phyloP scores from a whole-genome alignment of 2,113 vertebrate genomes.

The Chaetodon trifascialis region DNA sequence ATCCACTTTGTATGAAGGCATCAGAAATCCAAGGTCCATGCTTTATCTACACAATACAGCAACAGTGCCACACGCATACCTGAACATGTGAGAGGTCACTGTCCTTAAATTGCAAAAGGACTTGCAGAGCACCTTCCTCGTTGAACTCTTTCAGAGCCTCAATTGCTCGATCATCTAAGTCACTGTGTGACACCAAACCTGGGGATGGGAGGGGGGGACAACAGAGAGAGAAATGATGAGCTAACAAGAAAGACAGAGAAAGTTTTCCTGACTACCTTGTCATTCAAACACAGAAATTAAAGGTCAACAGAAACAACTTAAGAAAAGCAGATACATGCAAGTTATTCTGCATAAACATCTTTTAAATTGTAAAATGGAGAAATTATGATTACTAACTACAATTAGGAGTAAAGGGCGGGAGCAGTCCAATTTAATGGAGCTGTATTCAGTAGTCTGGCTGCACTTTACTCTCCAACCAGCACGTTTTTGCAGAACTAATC shows the following conservation, averaged over 20 bases:
- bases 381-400: neutral
- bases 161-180: slow-evolving; percentile 99
- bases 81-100: slow-evolving; percentile 99
- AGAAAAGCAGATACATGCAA: neutral
- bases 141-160: slow-evolving; percentile 99
- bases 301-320: neutral
- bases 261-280: neutral
- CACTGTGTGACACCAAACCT: slow-evolving; percentile 99
- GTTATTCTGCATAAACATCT: neutral
- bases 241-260: neutral
- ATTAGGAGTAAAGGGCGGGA: slow-evolving; percentile 2
- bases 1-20: neutral
- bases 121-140: slow-evolving; percentile 98
- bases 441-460: slow-evolving; percentile 32
- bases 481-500: slow-evolving; percentile 76
- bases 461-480: slow-evolving; percentile 50
- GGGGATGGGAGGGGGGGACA: slow-evolving; percentile 51
- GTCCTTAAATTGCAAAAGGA: slow-evolving; percentile 99
- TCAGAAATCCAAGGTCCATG: neutral
- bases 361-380: slow-evolving; percentile 9
- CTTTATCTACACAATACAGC: neutral
- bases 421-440: slow-evolving; percentile 24
- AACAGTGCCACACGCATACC: slow-evolving; percentile 75
- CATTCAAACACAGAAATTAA: neutral
- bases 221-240: slow-evolving; percentile 41